A percentile compares a stretch with the other conserved stretches of the same genome.
Conservation (phyloP, 2,888 invertebrate genomes). For the Platycheirus albimanus region DNA sequence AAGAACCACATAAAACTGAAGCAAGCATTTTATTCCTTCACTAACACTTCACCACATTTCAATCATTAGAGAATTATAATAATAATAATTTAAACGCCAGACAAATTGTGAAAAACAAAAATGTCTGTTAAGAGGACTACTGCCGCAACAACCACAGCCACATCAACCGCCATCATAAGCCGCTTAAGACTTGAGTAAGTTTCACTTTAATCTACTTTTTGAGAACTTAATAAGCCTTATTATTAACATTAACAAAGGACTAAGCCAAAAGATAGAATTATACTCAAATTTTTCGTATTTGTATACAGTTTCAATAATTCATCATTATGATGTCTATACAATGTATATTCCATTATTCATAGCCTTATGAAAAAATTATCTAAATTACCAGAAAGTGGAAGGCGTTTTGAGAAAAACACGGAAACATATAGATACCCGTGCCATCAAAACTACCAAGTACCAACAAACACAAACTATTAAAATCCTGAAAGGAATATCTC, state of each 20-base stretch:
- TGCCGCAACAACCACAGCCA: constrained; percentile 17
- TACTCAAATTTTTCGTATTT: background rate
- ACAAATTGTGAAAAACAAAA: constrained; percentile 5
- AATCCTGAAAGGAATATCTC: too few relatives aligned
- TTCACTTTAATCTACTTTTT: constrained; percentile 6
- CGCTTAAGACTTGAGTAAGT: background rate
- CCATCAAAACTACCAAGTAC: too few relatives aligned
- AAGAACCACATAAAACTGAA: too few relatives aligned
- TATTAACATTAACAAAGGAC: constrained; percentile 1
- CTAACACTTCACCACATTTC: background rate
- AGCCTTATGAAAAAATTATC: background rate
- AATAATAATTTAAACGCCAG: background rate
- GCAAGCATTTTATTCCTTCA: too few relatives aligned
- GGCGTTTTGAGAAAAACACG: constrained; percentile 52
- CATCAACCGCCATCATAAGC: background rate
- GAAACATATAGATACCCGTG: too few relatives aligned
- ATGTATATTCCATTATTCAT: background rate
- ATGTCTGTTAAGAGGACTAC: constrained; percentile 17
- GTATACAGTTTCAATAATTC: background rate
- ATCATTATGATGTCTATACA: constrained; percentile 10
- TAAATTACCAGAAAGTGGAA: constrained; percentile 56
- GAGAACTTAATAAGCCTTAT: constrained; percentile 11
- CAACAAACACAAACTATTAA: too few relatives aligned
- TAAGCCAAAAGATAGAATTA: background rate
- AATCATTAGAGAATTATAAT: background rate